phyloP scores from a whole-genome alignment of 1,140 invertebrate species.

The Pseudomyrmex concolor region DNA sequence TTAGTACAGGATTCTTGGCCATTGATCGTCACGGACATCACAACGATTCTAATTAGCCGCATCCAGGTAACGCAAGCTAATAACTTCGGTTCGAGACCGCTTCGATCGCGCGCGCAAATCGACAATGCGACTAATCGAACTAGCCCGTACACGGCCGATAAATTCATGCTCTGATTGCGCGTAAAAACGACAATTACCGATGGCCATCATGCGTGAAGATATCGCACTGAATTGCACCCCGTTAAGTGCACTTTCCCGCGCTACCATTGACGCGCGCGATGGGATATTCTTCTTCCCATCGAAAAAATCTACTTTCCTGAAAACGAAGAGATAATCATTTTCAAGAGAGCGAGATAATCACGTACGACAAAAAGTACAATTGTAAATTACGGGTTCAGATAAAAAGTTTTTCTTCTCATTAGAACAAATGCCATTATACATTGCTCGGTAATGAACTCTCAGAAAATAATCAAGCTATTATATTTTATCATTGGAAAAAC shows the following conservation, averaged over 20 bases:
- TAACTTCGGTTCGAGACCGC: slow-evolving; percentile 45
- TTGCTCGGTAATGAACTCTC: background rate
- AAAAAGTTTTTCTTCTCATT: background rate
- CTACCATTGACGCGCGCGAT: background rate
- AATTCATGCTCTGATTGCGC: slow-evolving; percentile 76
- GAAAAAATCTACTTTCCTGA: slow-evolving; percentile 38
- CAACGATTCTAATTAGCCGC: slow-evolving; percentile 68
- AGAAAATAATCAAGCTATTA: background rate
- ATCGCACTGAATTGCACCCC: slow-evolving; percentile 67
- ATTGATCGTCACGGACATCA: slow-evolving; percentile 62
- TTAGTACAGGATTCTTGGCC: slow-evolving; percentile 61
- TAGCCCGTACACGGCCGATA: slow-evolving; percentile 63
- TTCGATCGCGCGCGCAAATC: slow-evolving; percentile 28
- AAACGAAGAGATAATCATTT: background rate
- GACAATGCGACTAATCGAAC: slow-evolving; percentile 62
- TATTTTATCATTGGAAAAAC: background rate
- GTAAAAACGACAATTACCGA: slow-evolving; percentile 74
- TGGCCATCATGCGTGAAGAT: slow-evolving; percentile 73
- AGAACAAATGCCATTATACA: background rate
- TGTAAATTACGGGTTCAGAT: background rate
- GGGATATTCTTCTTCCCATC: slow-evolving; percentile 6
- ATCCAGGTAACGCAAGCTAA: slow-evolving; percentile 60
- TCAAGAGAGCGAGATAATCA: background rate
- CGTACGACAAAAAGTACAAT: background rate
- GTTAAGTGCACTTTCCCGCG: slow-evolving; percentile 64